phyloP scores from a whole-genome alignment of 2,113 vertebrate species.

The Pedionomus torquatus region DNA sequence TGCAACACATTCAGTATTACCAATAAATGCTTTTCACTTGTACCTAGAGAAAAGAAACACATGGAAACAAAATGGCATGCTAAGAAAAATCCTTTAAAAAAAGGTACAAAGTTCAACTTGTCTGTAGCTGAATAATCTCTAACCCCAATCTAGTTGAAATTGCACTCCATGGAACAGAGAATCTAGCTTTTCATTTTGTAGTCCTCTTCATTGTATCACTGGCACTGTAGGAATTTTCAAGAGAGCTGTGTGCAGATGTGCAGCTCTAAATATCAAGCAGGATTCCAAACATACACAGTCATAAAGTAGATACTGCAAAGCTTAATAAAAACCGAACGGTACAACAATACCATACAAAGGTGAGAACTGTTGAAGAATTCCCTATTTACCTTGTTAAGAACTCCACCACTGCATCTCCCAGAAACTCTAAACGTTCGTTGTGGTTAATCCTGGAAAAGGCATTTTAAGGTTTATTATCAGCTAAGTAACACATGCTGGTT shows the following conservation, averaged over 20 bases:
- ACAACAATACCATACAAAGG: neutral
- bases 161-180: slow-evolving; percentile 51
- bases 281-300: neutral
- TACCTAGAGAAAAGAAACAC: slow-evolving; percentile 38
- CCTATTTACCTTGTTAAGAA: slow-evolving; percentile 94
- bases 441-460: slow-evolving; percentile 90
- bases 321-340: neutral
- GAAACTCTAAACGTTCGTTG: slow-evolving; percentile 96
- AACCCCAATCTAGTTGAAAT: slow-evolving; percentile 52
- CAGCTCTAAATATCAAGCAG: neutral
- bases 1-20: neutral
- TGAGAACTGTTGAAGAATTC: neutral
- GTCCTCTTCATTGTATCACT: slow-evolving; percentile 41
- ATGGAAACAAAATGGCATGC: slow-evolving; percentile 60
- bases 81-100: slow-evolving; percentile 69
- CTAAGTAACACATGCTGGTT: neutral
- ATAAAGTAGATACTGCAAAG: neutral
- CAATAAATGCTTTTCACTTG: slow-evolving; percentile 48
- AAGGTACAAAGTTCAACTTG: slow-evolving; percentile 42
- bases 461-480: slow-evolving; percentile 17
- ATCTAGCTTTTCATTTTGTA: slow-evolving; percentile 56
- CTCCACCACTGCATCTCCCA: slow-evolving; percentile 99
- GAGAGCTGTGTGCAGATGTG: neutral
- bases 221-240: slow-evolving; percentile 20
- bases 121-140: slow-evolving; percentile 36